Conservation (phyloP, 2,888 invertebrate genomes). For the Amiota communis region DNA sequence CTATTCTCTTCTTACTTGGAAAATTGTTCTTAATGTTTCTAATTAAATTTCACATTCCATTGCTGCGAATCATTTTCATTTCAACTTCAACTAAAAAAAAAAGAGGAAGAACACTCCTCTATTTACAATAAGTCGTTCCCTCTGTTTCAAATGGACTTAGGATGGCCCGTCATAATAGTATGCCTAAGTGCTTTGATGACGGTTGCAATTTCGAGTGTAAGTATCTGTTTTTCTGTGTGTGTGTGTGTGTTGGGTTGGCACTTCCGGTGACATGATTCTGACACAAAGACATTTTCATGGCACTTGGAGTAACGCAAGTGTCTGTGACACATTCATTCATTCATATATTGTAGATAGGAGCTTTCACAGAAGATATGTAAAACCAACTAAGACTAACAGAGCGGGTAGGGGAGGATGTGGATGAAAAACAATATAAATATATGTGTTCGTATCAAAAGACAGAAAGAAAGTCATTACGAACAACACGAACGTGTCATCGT, state of each 20-base stretch:
- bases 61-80: constrained; percentile 45
- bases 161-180: constrained; percentile 11
- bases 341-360: not conserved
- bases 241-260: not conserved
- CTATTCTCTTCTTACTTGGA: not conserved
- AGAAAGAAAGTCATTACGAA: constrained; percentile 45
- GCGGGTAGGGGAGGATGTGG: not conserved
- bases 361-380: not conserved
- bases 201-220: constrained; percentile 20
- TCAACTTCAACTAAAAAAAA: not conserved
- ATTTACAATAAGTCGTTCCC: not conserved
- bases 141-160: not conserved
- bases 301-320: not conserved
- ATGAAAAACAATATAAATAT: not conserved
- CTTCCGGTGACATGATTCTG: constrained; percentile 23
- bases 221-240: not conserved
- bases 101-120: not conserved
- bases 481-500: constrained; percentile 55
- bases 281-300: constrained; percentile 8
- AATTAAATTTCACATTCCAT: constrained; percentile 58
- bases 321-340: not conserved
- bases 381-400: not conserved
- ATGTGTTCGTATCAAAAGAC: not conserved
- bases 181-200: constrained; percentile 15
- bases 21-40: constrained; percentile 40